Percentiles rank a stretch among this genome's conserved stretches.
phyloP scores from a whole-genome alignment of 2,113 vertebrate species.

The Sebastes schlegelii region DNA sequence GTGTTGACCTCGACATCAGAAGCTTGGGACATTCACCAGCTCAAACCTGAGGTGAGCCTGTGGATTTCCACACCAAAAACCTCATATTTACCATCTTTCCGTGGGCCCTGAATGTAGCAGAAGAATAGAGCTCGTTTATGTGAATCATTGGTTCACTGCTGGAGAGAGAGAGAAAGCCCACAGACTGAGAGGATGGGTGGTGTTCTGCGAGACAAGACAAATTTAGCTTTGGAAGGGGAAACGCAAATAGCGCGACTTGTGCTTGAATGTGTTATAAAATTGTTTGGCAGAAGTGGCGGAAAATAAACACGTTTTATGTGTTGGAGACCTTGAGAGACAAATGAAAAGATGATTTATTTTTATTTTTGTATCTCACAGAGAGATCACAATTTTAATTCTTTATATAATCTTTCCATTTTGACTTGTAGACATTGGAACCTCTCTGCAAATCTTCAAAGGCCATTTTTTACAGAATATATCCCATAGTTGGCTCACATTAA shows the following conservation, averaged over 20 bases:
- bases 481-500: background rate
- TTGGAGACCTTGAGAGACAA: conserved; percentile 47
- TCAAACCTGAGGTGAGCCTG: background rate
- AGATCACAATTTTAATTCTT: background rate
- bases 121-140: conserved; percentile 19
- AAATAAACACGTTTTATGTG: conserved; percentile 45
- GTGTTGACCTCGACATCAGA: background rate
- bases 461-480: background rate
- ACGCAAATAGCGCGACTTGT: conserved; percentile 62
- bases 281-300: conserved; percentile 29
- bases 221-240: conserved; percentile 73
- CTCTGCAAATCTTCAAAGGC: too few relatives aligned
- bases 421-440: background rate
- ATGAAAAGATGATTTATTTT: conserved; percentile 1
- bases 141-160: conserved; percentile 59
- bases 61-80: background rate
- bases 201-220: conserved; percentile 72
- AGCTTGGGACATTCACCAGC: background rate
- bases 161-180: background rate
- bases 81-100: background rate
- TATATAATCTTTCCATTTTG: background rate
- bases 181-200: conserved; percentile 55
- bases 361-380: background rate
- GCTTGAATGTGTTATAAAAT: conserved; percentile 37
- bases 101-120: conserved; percentile 17